Evolutionary conservation across 2,113 vertebrate genomes (phyloP).

Genomic region (Nycticryphes semicollaris): DNA sequence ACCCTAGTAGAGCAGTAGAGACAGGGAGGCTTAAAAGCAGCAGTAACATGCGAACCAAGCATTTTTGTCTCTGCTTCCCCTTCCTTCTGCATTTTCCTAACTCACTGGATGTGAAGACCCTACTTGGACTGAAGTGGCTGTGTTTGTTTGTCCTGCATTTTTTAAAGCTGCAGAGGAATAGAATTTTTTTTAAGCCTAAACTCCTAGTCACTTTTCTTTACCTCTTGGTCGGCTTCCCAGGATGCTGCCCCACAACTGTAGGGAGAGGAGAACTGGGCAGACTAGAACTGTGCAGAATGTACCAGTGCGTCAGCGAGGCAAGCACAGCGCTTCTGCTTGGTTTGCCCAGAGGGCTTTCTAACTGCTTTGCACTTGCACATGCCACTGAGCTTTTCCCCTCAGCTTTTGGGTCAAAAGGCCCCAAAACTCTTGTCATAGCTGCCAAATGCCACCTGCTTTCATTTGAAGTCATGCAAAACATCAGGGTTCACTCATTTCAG

Average conservation of each 20-base stretch:
- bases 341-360: not conserved
- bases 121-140: not conserved
- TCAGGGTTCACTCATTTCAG: not conserved
- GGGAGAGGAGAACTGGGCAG: not conserved
- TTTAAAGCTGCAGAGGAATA: not conserved
- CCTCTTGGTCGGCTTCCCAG: not conserved
- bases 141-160: not conserved
- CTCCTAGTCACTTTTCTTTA: not conserved
- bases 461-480: constrained; percentile 18
- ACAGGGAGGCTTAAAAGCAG: not conserved
- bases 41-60: not conserved
- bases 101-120: not conserved
- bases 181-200: not conserved
- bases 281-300: not conserved
- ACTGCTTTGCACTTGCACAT: not conserved
- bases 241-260: not conserved
- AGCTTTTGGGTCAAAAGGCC: not conserved
- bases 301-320: not conserved
- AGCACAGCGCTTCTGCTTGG: not conserved
- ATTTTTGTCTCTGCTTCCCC: not conserved
- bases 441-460: not conserved
- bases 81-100: constrained; percentile 24
- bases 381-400: not conserved
- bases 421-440: not conserved
- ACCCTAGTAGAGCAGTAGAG: not conserved